These are phyloP conservation scores for Harpagifer antarcticus DNA, from an alignment of 2,797 vertebrate genomes.

Conservation along the genomic window DNA sequence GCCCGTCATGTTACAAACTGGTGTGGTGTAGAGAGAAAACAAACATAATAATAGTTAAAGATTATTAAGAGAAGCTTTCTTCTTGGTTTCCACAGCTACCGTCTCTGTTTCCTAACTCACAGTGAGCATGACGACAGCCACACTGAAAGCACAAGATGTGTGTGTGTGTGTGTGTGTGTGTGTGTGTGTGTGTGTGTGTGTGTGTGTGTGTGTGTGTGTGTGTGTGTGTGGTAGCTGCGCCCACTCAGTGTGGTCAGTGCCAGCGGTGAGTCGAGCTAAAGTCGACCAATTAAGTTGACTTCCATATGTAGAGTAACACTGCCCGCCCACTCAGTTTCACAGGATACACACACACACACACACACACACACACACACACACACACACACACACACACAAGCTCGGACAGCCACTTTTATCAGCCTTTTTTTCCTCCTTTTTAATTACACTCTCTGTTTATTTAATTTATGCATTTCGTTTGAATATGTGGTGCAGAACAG, in stretches of 20 bases:
- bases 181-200: neutral
- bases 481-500: constrained; percentile 43
- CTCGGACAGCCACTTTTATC: constrained; percentile 18
- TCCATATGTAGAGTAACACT: constrained; percentile 46
- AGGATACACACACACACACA: neutral
- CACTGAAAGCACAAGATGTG: constrained; percentile 5
- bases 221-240: constrained; percentile 9
- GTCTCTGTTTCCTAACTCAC: constrained; percentile 7
- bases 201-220: neutral
- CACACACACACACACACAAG: constrained; percentile 9
- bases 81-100: neutral
- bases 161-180: neutral
- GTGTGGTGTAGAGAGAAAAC: neutral
- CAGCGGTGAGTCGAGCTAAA: constrained; percentile 40
- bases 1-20: neutral
- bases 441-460: constrained; percentile 64
- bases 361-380: constrained; percentile 15
- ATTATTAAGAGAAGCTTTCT: neutral
- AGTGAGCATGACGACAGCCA: neutral
- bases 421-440: constrained; percentile 22
- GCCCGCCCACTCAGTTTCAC: constrained; percentile 47
- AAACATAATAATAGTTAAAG: neutral
- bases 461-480: constrained; percentile 71
- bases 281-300: constrained; percentile 67
- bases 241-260: constrained; percentile 45